Base-by-base conservation (phyloP, 2,113 vertebrate genomes). In the Solea solea region DNA sequence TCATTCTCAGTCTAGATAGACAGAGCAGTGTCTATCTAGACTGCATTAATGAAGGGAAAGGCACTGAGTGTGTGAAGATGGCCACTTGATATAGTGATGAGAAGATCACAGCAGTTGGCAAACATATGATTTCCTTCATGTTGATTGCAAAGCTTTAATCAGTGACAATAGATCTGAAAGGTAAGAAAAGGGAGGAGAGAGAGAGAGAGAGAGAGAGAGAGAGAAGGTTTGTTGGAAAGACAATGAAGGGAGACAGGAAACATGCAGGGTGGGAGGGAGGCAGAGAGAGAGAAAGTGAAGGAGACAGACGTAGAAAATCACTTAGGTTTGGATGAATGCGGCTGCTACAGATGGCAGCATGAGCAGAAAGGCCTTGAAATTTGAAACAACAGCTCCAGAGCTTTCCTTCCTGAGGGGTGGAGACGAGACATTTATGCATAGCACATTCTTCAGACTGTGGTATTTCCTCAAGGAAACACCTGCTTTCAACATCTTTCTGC, bases 391-490 rank as follows among this genome's bases (percentile, higher is more conserved):
- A 75, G 87, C 75, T 77, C 55, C 69, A 55, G 78, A 81, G 82
- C 58, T 74, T 70, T 83, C 88, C 72, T 86, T 77, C 78, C 72
- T 77, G 59, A 80, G 46, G 55, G 64, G 68, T 58, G 68, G 68
- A 72, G 78, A 78, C 72, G 69, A 76, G 75, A 57, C 9, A 28
- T 80, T 78, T 45, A 72, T 65, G 79, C 68, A 76, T 68, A 76
- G 82, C 80, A 87, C 84, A 85, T 88, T 90, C 80, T 88, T 90
- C 82, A 25, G 55, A 46, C 76, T 63, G 55, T 82, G 91, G 90
- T 90, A 92, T 92, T 91, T 94, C 91, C 89, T 92, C 58, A 59
- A 88, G 88, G 91, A 93, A 92, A 86, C 86, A 93, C 90, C 76
- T 88, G 87, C 91, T 88, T 89, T 89, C 64, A 77, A 78, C 81